Percentiles rank a stretch among this genome's conserved stretches.
phyloP scores from a whole-genome alignment of 2,797 vertebrate genomes.

The Squalus acanthias region DNA sequence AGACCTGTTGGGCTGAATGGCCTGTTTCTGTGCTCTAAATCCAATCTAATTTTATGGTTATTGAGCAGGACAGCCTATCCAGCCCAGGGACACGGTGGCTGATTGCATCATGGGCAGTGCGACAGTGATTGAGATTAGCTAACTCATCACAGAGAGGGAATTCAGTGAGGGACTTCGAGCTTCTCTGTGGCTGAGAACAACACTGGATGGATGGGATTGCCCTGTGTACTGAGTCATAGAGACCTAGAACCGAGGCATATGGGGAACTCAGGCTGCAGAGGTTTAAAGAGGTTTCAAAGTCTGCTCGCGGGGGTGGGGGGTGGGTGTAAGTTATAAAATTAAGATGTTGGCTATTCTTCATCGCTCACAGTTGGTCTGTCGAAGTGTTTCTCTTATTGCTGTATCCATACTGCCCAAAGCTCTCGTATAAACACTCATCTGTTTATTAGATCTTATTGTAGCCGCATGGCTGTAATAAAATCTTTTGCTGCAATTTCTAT shows the following conservation, averaged over 20 bases:
- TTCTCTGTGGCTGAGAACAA: not conserved
- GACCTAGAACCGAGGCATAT: not conserved
- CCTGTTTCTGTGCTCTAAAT: not conserved
- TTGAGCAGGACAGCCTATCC: not conserved
- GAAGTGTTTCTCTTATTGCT: not conserved
- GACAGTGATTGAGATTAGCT: not conserved
- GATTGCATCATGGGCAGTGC: not conserved
- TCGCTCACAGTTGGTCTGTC: not conserved
- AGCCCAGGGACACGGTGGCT: not conserved
- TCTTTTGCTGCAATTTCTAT: not conserved
- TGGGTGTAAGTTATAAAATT: not conserved
- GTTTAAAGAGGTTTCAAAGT: not conserved
- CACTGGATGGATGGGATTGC: not conserved
- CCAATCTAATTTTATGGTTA: not conserved
- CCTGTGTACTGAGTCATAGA: not conserved
- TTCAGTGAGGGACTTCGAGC: not conserved
- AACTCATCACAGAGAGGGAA: not conserved
- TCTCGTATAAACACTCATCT: not conserved
- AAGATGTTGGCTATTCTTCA: not conserved
- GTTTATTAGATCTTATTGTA: slow-evolving; percentile 18
- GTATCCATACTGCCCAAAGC: not conserved
- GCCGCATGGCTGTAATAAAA: not conserved
- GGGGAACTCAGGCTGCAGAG: not conserved
- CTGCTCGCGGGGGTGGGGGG: not conserved
- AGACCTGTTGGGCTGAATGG: not conserved